Base-by-base conservation (phyloP, 2,888 invertebrate species). In the Hemicrepidius hirtus region DNA sequence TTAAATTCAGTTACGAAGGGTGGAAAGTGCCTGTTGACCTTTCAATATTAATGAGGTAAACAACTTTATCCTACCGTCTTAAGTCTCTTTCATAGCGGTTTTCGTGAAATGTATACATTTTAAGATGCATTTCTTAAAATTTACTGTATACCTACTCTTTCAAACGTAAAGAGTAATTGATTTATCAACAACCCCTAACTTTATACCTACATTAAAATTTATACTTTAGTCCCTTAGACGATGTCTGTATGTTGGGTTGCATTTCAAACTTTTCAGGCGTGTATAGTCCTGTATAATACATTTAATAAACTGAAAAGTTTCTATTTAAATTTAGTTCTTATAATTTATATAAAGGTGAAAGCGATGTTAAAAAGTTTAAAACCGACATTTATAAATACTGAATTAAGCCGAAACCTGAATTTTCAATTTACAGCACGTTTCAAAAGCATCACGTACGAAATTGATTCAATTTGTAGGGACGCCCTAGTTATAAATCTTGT, bases 361-460 rank as follows among this genome's bases (percentile, higher is more conserved):
- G n/a, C n/a, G n/a, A n/a, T n/a, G n/a, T n/a, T n/a, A n/a, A n/a
- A n/a, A 46, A 7, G 20, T 3, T 16, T 16, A 20, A 46, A 10
- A 7, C 10, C 2, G 16, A 1, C 46, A 28, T 28, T 53, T 53
- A 53, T 53, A 53, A 53, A 53, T 24, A 53, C 32, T 24, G 53
- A 5, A 53, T 53, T 53, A 53, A 28, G 16, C 28, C 28, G 32
- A 24, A 53, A 53, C 53, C 53, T 53, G 53, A 24, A 53, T 53
- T 53, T 24, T 53, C 53, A 28, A 53, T 53, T 53, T 53, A 53
- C 18, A 53, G 16, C 28, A 53, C 53, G 53, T n/a, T 53, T 53
- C 53, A n/a, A 24, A 13, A 53, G 53, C 28, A 53, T 53, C 28
- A 53, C 28, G 53, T 13, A 5, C 28, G 53, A 53, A 53, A 53